A percentile compares a stretch with the other conserved stretches of the same genome.
Conservation (phyloP, 2,797 vertebrate genomes). For the Xenops minutus region DNA sequence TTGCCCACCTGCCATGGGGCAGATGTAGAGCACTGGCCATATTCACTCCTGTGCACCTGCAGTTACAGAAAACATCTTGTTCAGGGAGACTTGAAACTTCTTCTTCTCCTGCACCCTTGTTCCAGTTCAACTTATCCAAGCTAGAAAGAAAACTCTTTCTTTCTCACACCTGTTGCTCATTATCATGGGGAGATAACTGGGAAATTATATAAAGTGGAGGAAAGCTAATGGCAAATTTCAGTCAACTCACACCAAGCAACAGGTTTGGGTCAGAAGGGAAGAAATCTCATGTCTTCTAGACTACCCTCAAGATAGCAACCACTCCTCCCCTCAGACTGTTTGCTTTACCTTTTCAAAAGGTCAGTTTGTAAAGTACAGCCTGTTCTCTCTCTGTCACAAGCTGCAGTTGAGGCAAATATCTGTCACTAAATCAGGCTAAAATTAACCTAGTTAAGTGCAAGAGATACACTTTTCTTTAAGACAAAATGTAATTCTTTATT, state of each 20-base stretch:
- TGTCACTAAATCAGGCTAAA: slow-evolving; percentile 14
- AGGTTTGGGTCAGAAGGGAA: not conserved
- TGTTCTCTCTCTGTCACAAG: not conserved
- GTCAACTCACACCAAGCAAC: not conserved
- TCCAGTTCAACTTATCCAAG: not conserved
- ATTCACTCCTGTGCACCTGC: not conserved
- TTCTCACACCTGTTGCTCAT: not conserved
- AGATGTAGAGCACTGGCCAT: not conserved
- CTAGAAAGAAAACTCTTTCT: not conserved
- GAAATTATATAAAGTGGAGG: not conserved
- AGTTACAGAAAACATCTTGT: not conserved
- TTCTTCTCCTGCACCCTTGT: not conserved
- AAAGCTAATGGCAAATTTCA: not conserved
- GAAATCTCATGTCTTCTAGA: not conserved
- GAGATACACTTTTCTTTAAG: not conserved
- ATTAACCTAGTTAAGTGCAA: not conserved
- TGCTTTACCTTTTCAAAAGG: slow-evolving; percentile 18
- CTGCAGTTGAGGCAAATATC: not conserved
- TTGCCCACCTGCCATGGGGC: not conserved
- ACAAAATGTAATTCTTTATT: not conserved
- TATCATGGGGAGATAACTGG: not conserved
- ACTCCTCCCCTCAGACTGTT: not conserved
- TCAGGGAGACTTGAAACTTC: not conserved
- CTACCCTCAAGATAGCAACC: not conserved
- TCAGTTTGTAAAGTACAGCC: not conserved